Conservation (phyloP, 2,113 vertebrate species). For the Eurystomus gularis region DNA sequence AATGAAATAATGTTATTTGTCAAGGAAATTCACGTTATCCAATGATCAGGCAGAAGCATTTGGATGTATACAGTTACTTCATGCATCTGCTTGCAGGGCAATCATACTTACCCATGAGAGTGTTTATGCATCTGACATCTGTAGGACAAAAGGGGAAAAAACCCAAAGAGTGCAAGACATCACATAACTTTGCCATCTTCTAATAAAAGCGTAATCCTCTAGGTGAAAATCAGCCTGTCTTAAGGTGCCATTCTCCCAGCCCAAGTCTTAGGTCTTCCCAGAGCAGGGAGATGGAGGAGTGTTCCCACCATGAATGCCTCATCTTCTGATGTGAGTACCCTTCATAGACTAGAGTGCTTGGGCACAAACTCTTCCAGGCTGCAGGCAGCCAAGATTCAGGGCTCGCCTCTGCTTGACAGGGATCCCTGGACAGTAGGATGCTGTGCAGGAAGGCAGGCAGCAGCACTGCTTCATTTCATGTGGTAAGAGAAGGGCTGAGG, state of each 20-base stretch:
- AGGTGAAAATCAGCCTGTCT: neutral
- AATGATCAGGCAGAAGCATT: neutral
- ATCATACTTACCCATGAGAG: neutral
- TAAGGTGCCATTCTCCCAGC: neutral
- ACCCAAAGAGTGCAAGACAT: neutral
- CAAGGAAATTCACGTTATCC: neutral
- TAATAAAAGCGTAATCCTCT: neutral
- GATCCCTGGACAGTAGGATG: neutral
- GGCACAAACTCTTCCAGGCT: neutral
- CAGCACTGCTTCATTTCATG: neutral
- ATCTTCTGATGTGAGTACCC: rapidly evolving
- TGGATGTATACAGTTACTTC: neutral
- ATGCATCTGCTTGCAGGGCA: neutral
- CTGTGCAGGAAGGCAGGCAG: neutral
- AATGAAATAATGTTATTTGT: neutral
- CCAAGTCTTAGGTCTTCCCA: too few relatives aligned
- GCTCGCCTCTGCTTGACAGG: rapidly evolving
- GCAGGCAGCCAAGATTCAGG: neutral
- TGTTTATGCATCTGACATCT: neutral
- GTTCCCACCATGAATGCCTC: neutral
- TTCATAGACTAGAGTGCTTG: neutral
- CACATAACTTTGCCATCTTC: neutral
- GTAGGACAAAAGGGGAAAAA: neutral
- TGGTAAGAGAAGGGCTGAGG: neutral
- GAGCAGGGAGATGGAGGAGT: neutral